Conservation (phyloP, 2,888 invertebrate genomes). For the Alviniconcha strummeri region DNA sequence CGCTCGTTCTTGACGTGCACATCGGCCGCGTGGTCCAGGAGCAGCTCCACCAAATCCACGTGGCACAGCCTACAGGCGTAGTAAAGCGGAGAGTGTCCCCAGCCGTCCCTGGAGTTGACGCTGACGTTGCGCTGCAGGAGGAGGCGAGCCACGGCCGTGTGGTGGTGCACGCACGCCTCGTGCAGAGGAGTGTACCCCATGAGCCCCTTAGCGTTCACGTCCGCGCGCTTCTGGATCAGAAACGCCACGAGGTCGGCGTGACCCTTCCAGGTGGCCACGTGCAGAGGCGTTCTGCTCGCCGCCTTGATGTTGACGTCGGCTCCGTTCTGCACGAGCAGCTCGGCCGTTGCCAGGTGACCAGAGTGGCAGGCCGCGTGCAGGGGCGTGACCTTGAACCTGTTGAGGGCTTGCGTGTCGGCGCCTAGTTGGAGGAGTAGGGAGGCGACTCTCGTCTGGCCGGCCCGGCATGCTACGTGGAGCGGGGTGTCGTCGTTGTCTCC, state of each 20-base stretch:
- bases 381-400: background rate
- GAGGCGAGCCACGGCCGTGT: background rate
- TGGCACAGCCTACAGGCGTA: background rate
- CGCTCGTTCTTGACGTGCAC: conserved; percentile 46
- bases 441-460: background rate
- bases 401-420: background rate
- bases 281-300: background rate
- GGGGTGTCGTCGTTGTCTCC: background rate
- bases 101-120: background rate
- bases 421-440: background rate
- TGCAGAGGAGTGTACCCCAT: conserved; percentile 9
- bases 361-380: background rate
- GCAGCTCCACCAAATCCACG: background rate
- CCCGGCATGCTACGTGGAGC: background rate
- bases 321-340: background rate
- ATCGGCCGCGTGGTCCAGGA: background rate
- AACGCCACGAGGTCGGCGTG: background rate
- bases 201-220: background rate
- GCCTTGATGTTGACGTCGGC: conserved; percentile 7
- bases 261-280: background rate
- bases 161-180: background rate
- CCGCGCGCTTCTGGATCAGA: background rate
- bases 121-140: background rate
- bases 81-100: background rate
- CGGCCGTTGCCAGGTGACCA: background rate